Base-by-base conservation (phyloP, 2,797 vertebrate genomes). In the Sphenodon punctatus region DNA sequence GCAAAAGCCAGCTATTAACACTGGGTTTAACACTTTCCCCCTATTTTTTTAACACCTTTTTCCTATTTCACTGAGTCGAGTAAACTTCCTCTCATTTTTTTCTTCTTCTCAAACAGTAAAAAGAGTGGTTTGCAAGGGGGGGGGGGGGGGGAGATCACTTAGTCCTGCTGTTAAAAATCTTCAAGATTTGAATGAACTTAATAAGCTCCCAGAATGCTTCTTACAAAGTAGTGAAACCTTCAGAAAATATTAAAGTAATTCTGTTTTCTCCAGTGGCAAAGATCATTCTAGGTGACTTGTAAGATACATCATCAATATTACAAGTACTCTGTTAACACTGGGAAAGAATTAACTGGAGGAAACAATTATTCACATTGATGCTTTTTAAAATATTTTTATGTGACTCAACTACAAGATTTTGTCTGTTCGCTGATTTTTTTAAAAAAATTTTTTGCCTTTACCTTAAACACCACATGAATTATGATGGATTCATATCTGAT, bases 141-240 rank as follows among this genome's bases (percentile, higher is more conserved):
- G 86, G 70, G 67, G 14, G 56, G 87, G 61, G 36, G 74, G 91
- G 88, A 82, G 70, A 75, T 17, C 67, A 76, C 66, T 94, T 90
- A 90, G 67, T 91, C 88, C 9, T 48, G 75, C 68, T 91, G 68
- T 91, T 92, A 95, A 78, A 92, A 89, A 88, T 86, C 87, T 88
- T 80, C 68, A 59, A 61, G 86, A 78, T 94, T 91, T 75, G 93
- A 93, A 93, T 89, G 86, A 93, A 91, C 49, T 85, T 94, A 94
- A 89, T 93, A 93, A 94, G 87, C 61, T 96, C 92, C 92, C 93
- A 68, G 48, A 90, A 76, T 88, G 45, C 78, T 90, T 86, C 48
- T 90, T 87, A 88, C 42, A 80, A 80, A 67, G 81, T 25, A 87
- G 75, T 88, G 79, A 94, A 94, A 89, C 30, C 70, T 84, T 83